phyloP scores from a whole-genome alignment of 2,113 vertebrate genomes.

The Myotis davidii region DNA sequence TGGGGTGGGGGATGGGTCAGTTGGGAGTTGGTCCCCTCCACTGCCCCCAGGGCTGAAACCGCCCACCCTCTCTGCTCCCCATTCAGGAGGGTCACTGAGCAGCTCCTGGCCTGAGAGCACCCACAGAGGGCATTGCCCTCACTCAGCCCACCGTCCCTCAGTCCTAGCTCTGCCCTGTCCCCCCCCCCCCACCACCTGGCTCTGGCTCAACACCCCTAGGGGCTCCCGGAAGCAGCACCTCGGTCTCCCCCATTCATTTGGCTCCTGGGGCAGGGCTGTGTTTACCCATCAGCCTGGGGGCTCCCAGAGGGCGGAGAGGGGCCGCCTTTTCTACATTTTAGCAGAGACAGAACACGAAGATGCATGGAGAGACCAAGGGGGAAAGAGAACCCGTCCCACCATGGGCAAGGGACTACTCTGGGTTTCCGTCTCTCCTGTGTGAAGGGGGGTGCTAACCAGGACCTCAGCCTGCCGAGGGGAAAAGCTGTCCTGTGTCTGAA shows the following conservation, averaged over 20 bases:
- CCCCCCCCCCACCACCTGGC: neutral
- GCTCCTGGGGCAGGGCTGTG: neutral
- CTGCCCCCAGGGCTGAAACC: neutral
- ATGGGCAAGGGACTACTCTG: neutral
- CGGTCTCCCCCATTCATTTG: neutral
- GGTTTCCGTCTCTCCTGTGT: neutral
- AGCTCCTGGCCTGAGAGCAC: neutral
- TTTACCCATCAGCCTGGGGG: neutral
- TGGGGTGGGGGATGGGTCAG: neutral
- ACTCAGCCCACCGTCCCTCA: neutral
- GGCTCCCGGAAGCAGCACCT: neutral
- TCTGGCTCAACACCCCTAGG: neutral
- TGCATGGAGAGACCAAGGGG: neutral
- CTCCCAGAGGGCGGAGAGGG: neutral
- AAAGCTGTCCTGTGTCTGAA: fast-evolving
- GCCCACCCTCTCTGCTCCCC: neutral
- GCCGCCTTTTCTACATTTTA: neutral
- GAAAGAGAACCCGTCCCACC: neutral
- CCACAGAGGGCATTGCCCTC: neutral
- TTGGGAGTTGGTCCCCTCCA: neutral
- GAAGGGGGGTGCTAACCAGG: neutral
- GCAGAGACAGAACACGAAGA: neutral
- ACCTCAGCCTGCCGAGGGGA: neutral
- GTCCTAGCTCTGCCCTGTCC: neutral
- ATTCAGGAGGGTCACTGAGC: neutral